These are phyloP conservation scores for Peromyscus aztecus DNA, from an alignment of 2,797 vertebrate species.

Conservation along the genomic window DNA sequence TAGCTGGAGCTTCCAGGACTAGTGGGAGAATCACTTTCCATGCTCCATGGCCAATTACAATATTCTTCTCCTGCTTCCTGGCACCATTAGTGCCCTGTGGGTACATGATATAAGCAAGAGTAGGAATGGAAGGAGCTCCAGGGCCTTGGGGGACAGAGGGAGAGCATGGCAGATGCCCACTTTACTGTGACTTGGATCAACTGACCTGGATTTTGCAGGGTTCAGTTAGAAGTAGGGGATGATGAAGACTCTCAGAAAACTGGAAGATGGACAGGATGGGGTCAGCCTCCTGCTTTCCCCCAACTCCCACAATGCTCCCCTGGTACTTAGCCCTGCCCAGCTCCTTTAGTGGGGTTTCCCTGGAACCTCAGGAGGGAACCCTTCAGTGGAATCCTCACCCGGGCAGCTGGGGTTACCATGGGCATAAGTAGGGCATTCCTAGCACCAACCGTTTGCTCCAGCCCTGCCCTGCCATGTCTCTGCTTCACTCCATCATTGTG, in stretches of 20 bases:
- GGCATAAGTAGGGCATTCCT: neutral
- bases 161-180: neutral
- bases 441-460: fast-evolving
- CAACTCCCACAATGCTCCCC: neutral
- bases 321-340: neutral
- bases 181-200: neutral
- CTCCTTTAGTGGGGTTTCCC: neutral
- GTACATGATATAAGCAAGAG: neutral
- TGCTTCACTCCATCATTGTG: fast-evolving
- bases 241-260: neutral
- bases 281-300: neutral
- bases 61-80: neutral
- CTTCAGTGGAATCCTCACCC: neutral
- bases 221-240: neutral
- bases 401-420: neutral
- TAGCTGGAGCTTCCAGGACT: neutral
- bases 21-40: neutral
- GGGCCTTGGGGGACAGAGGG: neutral
- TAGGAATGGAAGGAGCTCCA: neutral
- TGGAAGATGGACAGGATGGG: neutral
- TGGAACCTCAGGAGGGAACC: neutral
- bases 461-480: neutral
- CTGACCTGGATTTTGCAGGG: neutral
- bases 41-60: neutral
- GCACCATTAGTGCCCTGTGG: neutral